Base-by-base conservation (phyloP, 37 sponge, comb jelly and placozoan genomes). In the Theonella swinhoei region DNA sequence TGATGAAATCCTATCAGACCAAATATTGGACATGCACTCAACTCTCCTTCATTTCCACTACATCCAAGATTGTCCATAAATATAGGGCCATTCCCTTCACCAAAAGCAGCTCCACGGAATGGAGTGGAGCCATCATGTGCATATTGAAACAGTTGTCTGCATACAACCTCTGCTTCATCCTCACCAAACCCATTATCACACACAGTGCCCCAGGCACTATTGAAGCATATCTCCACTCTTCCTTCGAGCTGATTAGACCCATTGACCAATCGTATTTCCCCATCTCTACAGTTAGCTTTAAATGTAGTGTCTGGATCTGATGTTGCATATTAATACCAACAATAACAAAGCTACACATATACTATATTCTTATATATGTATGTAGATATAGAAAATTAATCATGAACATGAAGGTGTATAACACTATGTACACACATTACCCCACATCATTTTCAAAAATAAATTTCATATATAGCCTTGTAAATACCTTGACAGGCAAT, bases 41-140 rank as follows among this genome's bases (percentile, higher is more conserved):
- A 62, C 11, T 11, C 24, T 0, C 14, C 19, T 31, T 85, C 85
- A 24, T 3, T 70, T 60, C 78, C 85, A 70, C 33, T 60, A 31
- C 85, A 85, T 2, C 17, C 28, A 28, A 85, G 30, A 32, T 85
- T 28, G 19, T 78, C 78, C 3, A 85, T 20, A 38, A 78, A 78
- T 24, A 85, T 85, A 35, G 61, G 42, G 1, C 85, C 85, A 36
- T 39, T 26, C n/a, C 85, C 85, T 38, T 58, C 24, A 37, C 79
- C 85, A 60, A 85, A 85, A 1, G 19, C 20, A 1, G 33, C 73
- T 1, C 14, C 54, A 47, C 54, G 54, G 54, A 47, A 14, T 47
- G 54, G 54, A 47, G 54, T 47, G 54, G 54, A 47, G 14, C 54
- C 54, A 14, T 14, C 14, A 14, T 47, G 54, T 17, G 54, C 54